A percentile compares a stretch with the other conserved stretches of the same genome.
phyloP scores from a whole-genome alignment of 2,113 vertebrate genomes.

The Irena cyanogastra region DNA sequence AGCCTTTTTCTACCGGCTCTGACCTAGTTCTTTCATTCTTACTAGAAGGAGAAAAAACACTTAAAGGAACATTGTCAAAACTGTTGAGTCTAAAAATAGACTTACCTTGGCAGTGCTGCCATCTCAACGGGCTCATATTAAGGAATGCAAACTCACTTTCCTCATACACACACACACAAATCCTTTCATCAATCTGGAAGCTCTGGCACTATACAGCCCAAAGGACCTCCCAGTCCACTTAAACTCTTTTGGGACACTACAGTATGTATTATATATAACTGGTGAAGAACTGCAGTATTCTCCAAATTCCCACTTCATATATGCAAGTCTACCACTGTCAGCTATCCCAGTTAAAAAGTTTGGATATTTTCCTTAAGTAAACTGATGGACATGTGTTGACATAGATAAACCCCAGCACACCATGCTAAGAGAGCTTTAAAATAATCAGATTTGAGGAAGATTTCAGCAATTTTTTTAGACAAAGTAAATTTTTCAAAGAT shows the following conservation, averaged over 20 bases:
- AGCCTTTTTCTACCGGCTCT: constrained; percentile 54
- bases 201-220: not conserved
- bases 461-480: not conserved
- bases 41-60: constrained; percentile 30
- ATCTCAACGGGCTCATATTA: constrained; percentile 41
- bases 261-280: not conserved
- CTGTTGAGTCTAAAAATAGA: constrained; percentile 57
- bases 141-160: not conserved
- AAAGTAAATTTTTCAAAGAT: not conserved
- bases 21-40: constrained; percentile 71
- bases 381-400: not conserved
- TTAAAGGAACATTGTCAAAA: constrained; percentile 66
- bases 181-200: not conserved
- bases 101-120: constrained; percentile 48
- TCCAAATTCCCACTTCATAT: not conserved
- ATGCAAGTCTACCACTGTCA: not conserved
- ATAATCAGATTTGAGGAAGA: not conserved
- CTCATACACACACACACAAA: not conserved
- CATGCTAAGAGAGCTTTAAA: not conserved
- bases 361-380: not conserved
- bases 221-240: not conserved
- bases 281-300: not conserved
- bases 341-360: not conserved
- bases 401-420: not conserved
- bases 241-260: not conserved